Percentiles rank a stretch among this genome's conserved stretches.
These are phyloP conservation scores for Odocoileus virginianus DNA, from an alignment of 2,113 vertebrate genomes.

Conservation along the genomic window DNA sequence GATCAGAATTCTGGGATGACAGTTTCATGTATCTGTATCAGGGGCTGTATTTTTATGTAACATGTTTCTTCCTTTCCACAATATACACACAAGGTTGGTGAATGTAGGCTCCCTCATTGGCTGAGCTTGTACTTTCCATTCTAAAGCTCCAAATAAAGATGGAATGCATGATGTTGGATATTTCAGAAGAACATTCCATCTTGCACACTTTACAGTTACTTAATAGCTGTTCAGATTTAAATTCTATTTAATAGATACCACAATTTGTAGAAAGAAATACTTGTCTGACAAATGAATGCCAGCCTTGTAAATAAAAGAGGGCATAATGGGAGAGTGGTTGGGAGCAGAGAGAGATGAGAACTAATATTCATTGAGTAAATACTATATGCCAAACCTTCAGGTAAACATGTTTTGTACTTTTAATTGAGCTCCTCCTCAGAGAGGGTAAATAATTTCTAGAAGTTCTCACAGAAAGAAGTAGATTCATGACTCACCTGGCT, in stretches of 20 bases:
- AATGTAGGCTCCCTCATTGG: not conserved
- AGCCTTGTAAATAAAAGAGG: not conserved
- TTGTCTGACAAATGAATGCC: not conserved
- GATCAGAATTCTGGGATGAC: not conserved
- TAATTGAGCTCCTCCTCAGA: not conserved
- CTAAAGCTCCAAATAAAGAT: not conserved
- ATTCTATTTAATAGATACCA: not conserved
- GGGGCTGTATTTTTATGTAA: not conserved
- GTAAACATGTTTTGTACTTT: not conserved
- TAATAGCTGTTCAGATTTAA: slow-evolving; percentile 9
- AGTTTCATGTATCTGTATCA: not conserved
- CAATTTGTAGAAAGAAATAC: not conserved
- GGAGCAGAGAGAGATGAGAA: not conserved
- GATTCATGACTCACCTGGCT: not conserved
- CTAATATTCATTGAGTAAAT: not conserved
- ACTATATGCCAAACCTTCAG: not conserved
- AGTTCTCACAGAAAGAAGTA: not conserved
- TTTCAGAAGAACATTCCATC: not conserved
- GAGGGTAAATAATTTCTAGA: not conserved
- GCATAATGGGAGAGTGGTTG: not conserved
- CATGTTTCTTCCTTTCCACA: not conserved
- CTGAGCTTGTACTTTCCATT: not conserved
- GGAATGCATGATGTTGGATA: not conserved
- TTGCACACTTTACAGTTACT: not conserved
- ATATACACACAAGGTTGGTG: not conserved